phyloP scores from a whole-genome alignment of 1,140 invertebrate species.

The Saccostrea echinata region DNA sequence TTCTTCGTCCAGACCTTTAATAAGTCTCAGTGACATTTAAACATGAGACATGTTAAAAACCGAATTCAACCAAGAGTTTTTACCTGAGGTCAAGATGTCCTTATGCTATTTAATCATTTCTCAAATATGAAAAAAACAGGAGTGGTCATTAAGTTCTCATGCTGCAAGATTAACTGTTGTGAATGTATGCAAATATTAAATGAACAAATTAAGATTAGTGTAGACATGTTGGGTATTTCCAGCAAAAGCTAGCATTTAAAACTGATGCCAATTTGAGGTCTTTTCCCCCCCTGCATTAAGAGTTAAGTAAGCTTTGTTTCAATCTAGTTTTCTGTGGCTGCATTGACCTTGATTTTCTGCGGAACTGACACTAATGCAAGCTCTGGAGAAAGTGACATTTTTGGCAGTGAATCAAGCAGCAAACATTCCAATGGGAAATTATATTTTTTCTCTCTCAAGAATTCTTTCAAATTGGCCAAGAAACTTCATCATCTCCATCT shows the following conservation, averaged over 20 bases:
- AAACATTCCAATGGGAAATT: slow-evolving; percentile 37
- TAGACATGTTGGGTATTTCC: background rate
- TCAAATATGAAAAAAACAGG: background rate
- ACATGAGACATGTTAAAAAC: background rate
- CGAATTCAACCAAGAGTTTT: background rate
- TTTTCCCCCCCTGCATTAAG: background rate
- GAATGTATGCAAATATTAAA: background rate
- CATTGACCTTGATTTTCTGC: slow-evolving; percentile 31
- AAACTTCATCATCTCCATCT: background rate
- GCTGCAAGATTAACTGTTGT: background rate
- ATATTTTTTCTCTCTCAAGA: slow-evolving; percentile 39
- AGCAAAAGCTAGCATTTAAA: background rate
- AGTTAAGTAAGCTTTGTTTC: background rate
- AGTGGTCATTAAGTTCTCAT: slow-evolving; percentile 13
- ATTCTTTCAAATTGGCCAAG: slow-evolving; percentile 29
- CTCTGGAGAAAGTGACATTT: slow-evolving; percentile 30
- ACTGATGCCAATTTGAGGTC: background rate
- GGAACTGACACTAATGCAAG: slow-evolving; percentile 36
- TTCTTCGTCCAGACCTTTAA: background rate
- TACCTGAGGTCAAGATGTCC: slow-evolving; percentile 24
- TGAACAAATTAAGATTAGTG: background rate
- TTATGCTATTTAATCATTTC: slow-evolving; percentile 1
- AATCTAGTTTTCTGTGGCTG: background rate
- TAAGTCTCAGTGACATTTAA: slow-evolving; percentile 1
- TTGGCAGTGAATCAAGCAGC: slow-evolving; percentile 28